phyloP scores from a whole-genome alignment of 2,113 vertebrate genomes.

The Malaclemys terrapin region DNA sequence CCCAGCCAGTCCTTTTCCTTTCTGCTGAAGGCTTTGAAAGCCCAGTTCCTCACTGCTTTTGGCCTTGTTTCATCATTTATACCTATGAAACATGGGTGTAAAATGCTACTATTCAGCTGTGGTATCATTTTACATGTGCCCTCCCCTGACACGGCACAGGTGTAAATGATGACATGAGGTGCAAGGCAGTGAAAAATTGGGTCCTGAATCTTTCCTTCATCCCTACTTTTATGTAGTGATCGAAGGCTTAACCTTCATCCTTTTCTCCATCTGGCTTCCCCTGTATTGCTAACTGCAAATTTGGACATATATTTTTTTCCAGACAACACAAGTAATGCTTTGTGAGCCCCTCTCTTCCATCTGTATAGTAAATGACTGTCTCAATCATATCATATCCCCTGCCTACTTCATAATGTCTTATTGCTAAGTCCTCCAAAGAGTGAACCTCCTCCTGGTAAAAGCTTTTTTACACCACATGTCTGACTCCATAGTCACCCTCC shows the following conservation, averaged over 20 bases:
- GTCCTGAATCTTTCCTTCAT: background rate
- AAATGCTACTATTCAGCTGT: background rate
- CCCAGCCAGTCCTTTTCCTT: background rate
- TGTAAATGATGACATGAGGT: background rate
- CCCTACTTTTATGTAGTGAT: background rate
- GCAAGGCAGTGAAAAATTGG: background rate
- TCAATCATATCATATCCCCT: background rate
- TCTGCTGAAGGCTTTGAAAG: background rate
- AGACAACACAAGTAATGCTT: background rate
- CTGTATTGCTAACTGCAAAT: background rate
- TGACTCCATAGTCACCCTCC: background rate
- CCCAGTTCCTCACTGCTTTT: background rate
- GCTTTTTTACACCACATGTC: background rate
- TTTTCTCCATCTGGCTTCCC: background rate
- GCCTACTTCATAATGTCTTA: background rate
- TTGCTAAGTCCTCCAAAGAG: background rate
- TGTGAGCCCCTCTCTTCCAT: background rate
- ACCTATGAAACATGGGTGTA: background rate
- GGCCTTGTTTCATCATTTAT: accelerated
- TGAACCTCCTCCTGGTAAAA: background rate
- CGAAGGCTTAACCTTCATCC: background rate
- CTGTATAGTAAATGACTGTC: background rate
- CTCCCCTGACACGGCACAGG: accelerated
- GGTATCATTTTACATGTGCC: background rate
- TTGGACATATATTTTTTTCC: background rate